A percentile compares a stretch with the other conserved stretches of the same genome.
Conservation (phyloP, 2,888 invertebrate genomes). For the Melinaea menophilus region DNA sequence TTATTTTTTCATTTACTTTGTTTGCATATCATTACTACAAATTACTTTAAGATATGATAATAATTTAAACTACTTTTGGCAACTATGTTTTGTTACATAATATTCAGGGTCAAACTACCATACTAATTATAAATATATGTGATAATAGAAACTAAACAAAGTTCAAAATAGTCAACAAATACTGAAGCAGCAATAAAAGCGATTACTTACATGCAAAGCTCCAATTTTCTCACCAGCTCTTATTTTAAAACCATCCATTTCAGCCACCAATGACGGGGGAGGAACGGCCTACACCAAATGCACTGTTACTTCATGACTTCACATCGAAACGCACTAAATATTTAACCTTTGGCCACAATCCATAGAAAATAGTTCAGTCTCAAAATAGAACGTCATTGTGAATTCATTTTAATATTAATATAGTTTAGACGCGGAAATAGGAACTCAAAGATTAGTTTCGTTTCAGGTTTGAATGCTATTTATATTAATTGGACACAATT, state of each 20-base stretch:
- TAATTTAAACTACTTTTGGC: constrained; percentile 24
- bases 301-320: constrained; percentile 57
- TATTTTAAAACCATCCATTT: constrained; percentile 70
- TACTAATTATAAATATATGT: constrained; percentile 25
- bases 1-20: too few species aligned
- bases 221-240: constrained; percentile 71
- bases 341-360: constrained; percentile 72
- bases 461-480: constrained; percentile 12
- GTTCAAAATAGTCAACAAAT: constrained; percentile 39
- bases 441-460: not conserved
- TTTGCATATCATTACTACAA: too few species aligned
- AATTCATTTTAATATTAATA: constrained; percentile 9
- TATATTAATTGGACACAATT: constrained; percentile 14
- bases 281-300: constrained; percentile 51
- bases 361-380: constrained; percentile 61
- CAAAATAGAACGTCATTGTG: constrained; percentile 62
- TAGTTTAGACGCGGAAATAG: constrained; percentile 7
- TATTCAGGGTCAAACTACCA: constrained; percentile 27
- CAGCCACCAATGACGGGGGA: constrained; percentile 46
- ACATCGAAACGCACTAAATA: constrained; percentile 52
- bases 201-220: constrained; percentile 64
- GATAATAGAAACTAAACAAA: constrained; percentile 46
- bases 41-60: too few species aligned
- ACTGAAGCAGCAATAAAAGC: constrained; percentile 21
- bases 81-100: constrained; percentile 51